A percentile compares a stretch with the other conserved stretches of the same genome.
phyloP scores from a whole-genome alignment of 2,888 invertebrate species.

The Asteroscopus sphinx region DNA sequence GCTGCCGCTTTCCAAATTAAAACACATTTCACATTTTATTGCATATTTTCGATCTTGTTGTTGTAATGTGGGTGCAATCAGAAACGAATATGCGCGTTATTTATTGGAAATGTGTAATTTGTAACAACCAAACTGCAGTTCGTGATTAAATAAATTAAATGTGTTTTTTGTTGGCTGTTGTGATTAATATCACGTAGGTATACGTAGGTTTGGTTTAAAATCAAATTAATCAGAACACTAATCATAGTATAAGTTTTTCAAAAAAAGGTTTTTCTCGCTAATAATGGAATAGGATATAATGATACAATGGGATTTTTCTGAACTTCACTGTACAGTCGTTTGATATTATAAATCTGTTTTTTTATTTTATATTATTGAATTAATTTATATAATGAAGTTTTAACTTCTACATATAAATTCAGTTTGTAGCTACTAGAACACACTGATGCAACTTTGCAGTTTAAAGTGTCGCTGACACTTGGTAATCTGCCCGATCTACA shows the following conservation, averaged over 20 bases:
- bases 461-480: slow-evolving; percentile 26
- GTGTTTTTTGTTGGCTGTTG: neutral
- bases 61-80: slow-evolving; percentile 13
- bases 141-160: neutral
- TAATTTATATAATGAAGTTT: too few species aligned
- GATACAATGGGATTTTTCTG: too few species aligned
- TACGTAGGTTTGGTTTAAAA: neutral
- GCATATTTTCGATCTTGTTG: slow-evolving; percentile 20
- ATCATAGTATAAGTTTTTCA: too few species aligned
- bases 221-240: too few species aligned
- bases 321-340: too few species aligned
- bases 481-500: slow-evolving; percentile 34
- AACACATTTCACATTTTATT: slow-evolving; percentile 22
- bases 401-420: too few species aligned
- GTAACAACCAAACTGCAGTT: neutral
- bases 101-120: slow-evolving; percentile 8
- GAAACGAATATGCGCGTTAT: neutral
- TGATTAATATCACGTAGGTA: neutral
- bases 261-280: too few species aligned
- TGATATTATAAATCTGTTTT: too few species aligned
- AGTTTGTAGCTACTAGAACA: neutral
- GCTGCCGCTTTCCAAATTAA: slow-evolving; percentile 26
- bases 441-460: slow-evolving; percentile 22
- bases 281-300: too few species aligned
- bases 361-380: too few species aligned